A percentile compares a stretch with the other conserved stretches of the same genome.
Evolutionary conservation across 1,140 invertebrate genomes (phyloP).

Genomic region (Eulimnadia texana): DNA sequence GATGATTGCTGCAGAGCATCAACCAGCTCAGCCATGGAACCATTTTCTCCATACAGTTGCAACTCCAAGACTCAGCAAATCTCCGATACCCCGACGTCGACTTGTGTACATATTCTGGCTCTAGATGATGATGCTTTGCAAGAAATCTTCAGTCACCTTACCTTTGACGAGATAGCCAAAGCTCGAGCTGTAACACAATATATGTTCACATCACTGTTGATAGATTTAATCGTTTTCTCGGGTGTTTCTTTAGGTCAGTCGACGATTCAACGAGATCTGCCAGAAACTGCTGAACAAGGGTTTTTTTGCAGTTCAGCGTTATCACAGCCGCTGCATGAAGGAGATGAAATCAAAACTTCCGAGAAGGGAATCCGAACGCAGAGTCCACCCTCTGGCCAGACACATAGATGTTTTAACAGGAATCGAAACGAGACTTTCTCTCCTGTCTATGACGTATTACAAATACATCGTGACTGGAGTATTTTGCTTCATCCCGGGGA

Average conservation of each 20-base stretch:
- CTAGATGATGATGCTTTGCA: slow-evolving; percentile 63
- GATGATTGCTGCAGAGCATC: too few relatives aligned
- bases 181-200: slow-evolving; percentile 51
- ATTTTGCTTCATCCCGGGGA: slow-evolving; percentile 87
- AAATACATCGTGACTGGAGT: slow-evolving; percentile 66
- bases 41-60: too few relatives aligned
- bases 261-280: slow-evolving; percentile 55
- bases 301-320: slow-evolving; percentile 59
- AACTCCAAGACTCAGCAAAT: too few relatives aligned
- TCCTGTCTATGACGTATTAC: slow-evolving; percentile 80
- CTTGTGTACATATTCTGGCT: slow-evolving; percentile 28
- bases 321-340: slow-evolving; percentile 55
- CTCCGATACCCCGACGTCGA: too few relatives aligned
- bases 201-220: slow-evolving; percentile 6
- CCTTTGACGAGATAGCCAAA: slow-evolving; percentile 66
- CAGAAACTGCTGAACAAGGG: slow-evolving; percentile 61
- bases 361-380: slow-evolving; percentile 70
- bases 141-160: slow-evolving; percentile 56
- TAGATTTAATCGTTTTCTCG: slow-evolving; percentile 15
- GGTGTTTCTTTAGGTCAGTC: slow-evolving; percentile 50
- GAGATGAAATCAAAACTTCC: slow-evolving; percentile 68
- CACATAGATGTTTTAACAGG: slow-evolving; percentile 80
- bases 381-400: slow-evolving; percentile 61
- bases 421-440: slow-evolving; percentile 76
- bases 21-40: too few relatives aligned